These are phyloP conservation scores for Pristiophorus japonicus DNA, from an alignment of 2,113 vertebrate genomes.

Conservation along the genomic window DNA sequence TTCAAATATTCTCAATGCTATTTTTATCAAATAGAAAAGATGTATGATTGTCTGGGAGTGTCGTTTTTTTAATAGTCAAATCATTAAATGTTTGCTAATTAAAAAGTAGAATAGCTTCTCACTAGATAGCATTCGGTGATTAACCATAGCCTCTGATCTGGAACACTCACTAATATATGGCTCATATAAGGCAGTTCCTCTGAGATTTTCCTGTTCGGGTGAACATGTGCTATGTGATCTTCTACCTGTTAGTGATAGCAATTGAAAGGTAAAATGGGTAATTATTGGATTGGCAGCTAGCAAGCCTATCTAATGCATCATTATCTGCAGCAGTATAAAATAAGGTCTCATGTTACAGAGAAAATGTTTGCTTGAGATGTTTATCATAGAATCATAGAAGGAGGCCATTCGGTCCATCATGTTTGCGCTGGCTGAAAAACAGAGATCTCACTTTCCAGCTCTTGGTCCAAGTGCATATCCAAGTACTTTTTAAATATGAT, in stretches of 20 bases:
- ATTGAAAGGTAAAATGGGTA: neutral
- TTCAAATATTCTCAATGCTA: neutral
- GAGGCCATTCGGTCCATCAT: too few species aligned
- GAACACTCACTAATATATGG: neutral
- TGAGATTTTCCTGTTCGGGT: neutral
- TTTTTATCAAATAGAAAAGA: neutral
- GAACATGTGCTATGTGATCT: neutral
- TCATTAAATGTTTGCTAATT: neutral
- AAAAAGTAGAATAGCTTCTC: neutral
- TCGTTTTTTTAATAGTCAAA: slow-evolving; percentile 1
- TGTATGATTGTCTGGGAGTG: neutral
- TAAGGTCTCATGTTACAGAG: neutral
- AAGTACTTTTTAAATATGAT: too few species aligned
- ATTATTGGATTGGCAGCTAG: neutral
- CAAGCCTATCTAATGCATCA: neutral
- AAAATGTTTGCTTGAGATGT: neutral
- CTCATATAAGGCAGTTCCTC: neutral
- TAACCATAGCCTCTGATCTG: neutral
- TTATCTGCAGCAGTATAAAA: neutral
- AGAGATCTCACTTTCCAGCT: too few species aligned
- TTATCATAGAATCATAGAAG: too few species aligned
- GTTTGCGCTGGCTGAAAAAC: too few species aligned
- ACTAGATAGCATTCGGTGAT: neutral
- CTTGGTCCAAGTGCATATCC: too few species aligned
- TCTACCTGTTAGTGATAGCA: neutral